Evolutionary conservation across 2,113 vertebrate species (phyloP), one percentile per base, ranked within the genome.

Genomic region (Agelaius phoeniceus): DNA sequence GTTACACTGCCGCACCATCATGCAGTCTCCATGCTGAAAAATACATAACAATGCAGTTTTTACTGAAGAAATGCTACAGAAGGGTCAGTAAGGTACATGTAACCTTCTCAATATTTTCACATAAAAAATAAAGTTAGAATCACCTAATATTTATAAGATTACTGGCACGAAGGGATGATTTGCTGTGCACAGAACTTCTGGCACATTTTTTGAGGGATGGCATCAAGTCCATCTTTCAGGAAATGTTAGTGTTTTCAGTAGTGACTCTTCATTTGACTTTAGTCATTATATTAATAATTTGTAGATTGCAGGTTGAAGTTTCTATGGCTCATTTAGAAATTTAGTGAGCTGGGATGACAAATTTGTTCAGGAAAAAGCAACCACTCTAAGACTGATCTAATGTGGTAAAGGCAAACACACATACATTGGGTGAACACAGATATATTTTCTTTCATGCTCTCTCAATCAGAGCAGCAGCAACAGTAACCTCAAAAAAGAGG

Each of bases 1-100:
- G 97, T 99, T 99, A 96, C 99, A 99, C 94, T 99, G 99, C 35
- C 98, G 96, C 21, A 99, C 99, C 80, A 98, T 98, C 98, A 99
- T 99, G 97, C 98, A 99, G 78, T 99, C 98, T 20, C 99, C 99
- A 28, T 99, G 98, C 99, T 99, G 96, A 76, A 96, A 69, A 84
- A 97, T 23, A 66, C 6, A 90, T 72, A 79, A 83, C 13, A 57
- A 67, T 23, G 63, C 26, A 30, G 10, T 54, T 82, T 85, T 85
- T 35, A 35, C 16, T 79, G 78, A 58, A 94, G n/a, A 72, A 76
- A 43, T 44, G 8, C 33, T 73, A 58, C 26, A 79, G 79, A 83
- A 57, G 17, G 20, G 85, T 67, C 79, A 84, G 28, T 35, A 79
- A 89, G 41, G 27, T 46, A 71, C 12, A n/a, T 13, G 15, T 23